A percentile compares a stretch with the other conserved stretches of the same genome.
These are phyloP conservation scores for Drosophila repletoides DNA, from an alignment of 1,140 invertebrate species.

Conservation along the genomic window DNA sequence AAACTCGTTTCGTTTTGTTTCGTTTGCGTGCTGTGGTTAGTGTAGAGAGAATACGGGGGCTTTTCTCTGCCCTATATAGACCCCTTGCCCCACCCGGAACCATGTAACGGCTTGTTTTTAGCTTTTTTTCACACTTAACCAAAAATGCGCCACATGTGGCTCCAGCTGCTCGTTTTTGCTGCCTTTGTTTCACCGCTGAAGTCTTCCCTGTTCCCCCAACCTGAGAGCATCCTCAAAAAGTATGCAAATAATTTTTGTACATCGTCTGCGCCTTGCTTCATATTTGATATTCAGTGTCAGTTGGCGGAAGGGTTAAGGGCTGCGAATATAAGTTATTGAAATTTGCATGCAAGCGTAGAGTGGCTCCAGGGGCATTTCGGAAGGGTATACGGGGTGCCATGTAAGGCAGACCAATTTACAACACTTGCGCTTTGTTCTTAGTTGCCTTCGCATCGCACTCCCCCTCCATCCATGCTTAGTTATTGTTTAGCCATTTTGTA, in stretches of 20 bases:
- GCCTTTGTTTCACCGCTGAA: slow-evolving; percentile 24
- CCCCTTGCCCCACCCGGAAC: slow-evolving; percentile 30
- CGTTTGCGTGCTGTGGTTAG: slow-evolving; percentile 38
- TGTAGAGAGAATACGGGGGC: background rate
- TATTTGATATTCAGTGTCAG: slow-evolving; percentile 80
- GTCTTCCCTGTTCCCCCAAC: slow-evolving; percentile 34
- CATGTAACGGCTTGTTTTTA: slow-evolving; percentile 58
- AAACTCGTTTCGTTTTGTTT: slow-evolving; percentile 74
- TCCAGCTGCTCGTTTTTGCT: slow-evolving; percentile 33
- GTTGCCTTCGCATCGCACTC: background rate
- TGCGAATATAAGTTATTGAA: slow-evolving; percentile 76
- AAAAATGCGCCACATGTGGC: slow-evolving; percentile 74
- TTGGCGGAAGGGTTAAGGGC: slow-evolving; percentile 76
- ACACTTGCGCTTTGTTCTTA: slow-evolving; percentile 50
- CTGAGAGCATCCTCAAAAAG: slow-evolving; percentile 75
- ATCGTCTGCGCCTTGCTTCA: slow-evolving; percentile 55
- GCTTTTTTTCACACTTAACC: slow-evolving; percentile 31
- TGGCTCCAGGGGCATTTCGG: background rate
- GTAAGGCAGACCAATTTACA: slow-evolving; percentile 59
- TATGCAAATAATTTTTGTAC: slow-evolving; percentile 75
- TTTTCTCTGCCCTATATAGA: slow-evolving; percentile 36
- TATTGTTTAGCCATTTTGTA: slow-evolving; percentile 68
- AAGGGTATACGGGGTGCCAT: slow-evolving; percentile 7
- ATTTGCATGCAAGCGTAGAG: slow-evolving; percentile 63
- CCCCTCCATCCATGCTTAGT: slow-evolving; percentile 31